Base-by-base conservation (phyloP, 1,140 invertebrate species). In the Aphelenchoides besseyi region DNA sequence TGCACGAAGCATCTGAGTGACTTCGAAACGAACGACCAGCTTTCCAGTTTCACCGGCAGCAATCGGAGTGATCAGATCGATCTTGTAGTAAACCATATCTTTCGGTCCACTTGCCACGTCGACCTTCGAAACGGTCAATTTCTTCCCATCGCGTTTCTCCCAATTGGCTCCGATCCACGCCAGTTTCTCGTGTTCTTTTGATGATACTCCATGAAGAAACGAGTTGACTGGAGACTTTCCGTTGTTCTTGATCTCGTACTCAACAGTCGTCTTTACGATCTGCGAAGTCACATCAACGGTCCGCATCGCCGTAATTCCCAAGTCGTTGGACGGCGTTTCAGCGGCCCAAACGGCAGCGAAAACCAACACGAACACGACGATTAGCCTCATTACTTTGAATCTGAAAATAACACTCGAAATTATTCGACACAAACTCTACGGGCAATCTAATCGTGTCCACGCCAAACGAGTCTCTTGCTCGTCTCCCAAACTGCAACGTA, bases 201-300 rank as follows among this genome's bases (percentile, higher is more conserved):
- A 62, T 30, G 74, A 32, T 16, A 81, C 54, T 8, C 54, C 35
- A 57, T 82, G 67, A 12, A 82, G 32, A 64, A 82, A 70, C 36
- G 67, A 68, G 36, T 41, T 76, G 26, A 78, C 23, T 26, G 68
- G 68, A 32, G 35, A 30, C 8, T 80, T 79, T 12, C 80, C 80
- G 1, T 67, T 57, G 64, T 81, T 81, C 32, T 80, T 70, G 9
- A 82, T 52, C 36, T 75, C 55, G 37, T 59, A 73, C 18, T 79
- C 69, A 9, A 68, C 16, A 30, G 33, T n/a, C 59, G 69, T 36
- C 66, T 81, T 81, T n/a, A 79, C 53, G 36, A 81, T 62, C 67
- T 82, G 80, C 0, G 79, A 70, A 29, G 81, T 71, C 2, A 84
- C 48, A 69, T 82, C 80, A 9, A 82, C 62, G 18, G 69, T 79